phyloP scores from a whole-genome alignment of 2,797 vertebrate genomes.

The Remorina albescens region DNA sequence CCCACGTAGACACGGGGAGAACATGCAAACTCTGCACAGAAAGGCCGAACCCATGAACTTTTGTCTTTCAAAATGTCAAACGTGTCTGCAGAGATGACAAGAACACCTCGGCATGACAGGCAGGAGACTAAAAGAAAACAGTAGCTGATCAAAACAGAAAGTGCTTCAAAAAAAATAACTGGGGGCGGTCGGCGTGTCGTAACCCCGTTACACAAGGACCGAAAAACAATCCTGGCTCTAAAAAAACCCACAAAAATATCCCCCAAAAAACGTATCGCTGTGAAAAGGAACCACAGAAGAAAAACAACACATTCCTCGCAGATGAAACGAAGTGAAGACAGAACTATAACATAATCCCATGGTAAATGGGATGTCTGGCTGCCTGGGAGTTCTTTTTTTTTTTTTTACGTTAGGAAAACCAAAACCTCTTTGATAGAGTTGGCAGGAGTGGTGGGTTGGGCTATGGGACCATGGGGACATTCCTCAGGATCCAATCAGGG shows the following conservation, averaged over 20 bases:
- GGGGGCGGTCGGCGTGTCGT: slow-evolving; percentile 20
- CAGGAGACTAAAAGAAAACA: slow-evolving; percentile 49
- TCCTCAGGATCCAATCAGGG: slow-evolving; percentile 68
- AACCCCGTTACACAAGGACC: slow-evolving; percentile 31
- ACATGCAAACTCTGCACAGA: too few relatives aligned
- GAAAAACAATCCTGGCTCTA: slow-evolving; percentile 42
- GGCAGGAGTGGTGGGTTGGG: slow-evolving; percentile 37
- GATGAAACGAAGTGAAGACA: slow-evolving; percentile 47
- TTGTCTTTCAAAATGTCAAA: slow-evolving; percentile 8
- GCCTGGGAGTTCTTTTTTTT: slow-evolving; percentile 25
- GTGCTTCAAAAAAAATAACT: slow-evolving; percentile 55
- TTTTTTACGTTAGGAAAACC: slow-evolving; percentile 29
- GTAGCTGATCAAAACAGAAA: slow-evolving; percentile 57
- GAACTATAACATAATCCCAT: slow-evolving; percentile 59
- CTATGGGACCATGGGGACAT: slow-evolving; percentile 73
- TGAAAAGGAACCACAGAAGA: slow-evolving; percentile 48
- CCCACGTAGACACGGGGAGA: too few relatives aligned
- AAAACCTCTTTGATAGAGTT: slow-evolving; percentile 27
- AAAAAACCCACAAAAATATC: too few relatives aligned
- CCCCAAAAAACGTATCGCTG: too few relatives aligned
- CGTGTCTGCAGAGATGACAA: slow-evolving; percentile 24
- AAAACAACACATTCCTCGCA: slow-evolving; percentile 72
- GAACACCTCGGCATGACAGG: slow-evolving; percentile 19
- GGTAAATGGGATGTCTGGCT: slow-evolving; percentile 56
- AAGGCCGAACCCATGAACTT: too few relatives aligned